Base-by-base conservation (phyloP, 64 coral and sea anemone genomes). In the Pocillopora verrucosa region DNA sequence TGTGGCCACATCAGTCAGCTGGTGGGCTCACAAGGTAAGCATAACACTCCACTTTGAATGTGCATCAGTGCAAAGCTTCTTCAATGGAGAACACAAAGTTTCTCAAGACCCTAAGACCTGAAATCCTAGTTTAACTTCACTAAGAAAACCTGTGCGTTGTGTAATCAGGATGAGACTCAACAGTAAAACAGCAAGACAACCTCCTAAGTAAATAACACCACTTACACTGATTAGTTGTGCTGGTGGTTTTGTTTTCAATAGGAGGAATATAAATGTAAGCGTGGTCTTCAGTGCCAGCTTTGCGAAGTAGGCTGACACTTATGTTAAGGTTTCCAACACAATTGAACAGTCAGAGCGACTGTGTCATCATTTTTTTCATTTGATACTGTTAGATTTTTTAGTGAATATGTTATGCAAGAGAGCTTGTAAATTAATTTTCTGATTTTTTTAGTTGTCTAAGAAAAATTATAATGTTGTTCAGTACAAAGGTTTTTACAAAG, bases 11-110 rank as follows among this genome's bases (percentile, higher is more conserved):
- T 95, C 94, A 65, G 93, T 98, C 79, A 98, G 96, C 81, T 98
- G 96, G 96, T 98, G 96, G 96, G 96, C 96, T 85, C 96, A 98
- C 24, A 98, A 98, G 93, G 96, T 98, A 88, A 84, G 25, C 14
- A 13, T 7, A 6, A 61, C 11, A n/a, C 15, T 35, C 3, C 59
- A 69, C 2, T 45, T 45, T 3, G 6, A 45, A 6, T 45, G 82
- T 45, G 14, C 24, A 11, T 26, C 11, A 7, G 59, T 17, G 59
- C 14, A 34, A 58, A 35, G 36, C 22, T 73, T 20, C 20, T 72
- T 26, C 51, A 10, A n/a, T 16, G 10, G n/a, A 35, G 80, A 2
- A 61, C 41, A 45, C 41, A 45, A 45, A 6, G 41, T 45, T 45
- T 6, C 6, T 45, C 41, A 45, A 2, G 6, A 45, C 41, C 41